phyloP scores from a whole-genome alignment of 2,888 invertebrate genomes.

The Macrosoma leucophasiata region DNA sequence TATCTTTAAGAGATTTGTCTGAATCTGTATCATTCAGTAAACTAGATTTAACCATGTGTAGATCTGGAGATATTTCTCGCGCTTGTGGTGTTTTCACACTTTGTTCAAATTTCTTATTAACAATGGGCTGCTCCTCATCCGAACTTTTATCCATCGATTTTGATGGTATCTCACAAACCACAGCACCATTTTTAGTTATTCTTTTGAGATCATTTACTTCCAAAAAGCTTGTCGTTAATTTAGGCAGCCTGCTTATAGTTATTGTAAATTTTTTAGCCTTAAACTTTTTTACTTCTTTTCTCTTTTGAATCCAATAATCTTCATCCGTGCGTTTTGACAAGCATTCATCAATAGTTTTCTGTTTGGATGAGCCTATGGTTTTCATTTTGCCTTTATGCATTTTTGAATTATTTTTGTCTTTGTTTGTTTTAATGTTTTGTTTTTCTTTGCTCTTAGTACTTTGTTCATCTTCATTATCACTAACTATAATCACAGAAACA shows the following conservation, averaged over 20 bases:
- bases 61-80: too few relatives aligned
- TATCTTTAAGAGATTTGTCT: neutral
- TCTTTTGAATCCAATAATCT: constrained; percentile 27
- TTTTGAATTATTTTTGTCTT: constrained; percentile 11
- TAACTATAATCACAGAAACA: constrained; percentile 13
- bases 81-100: too few relatives aligned
- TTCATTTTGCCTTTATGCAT: constrained; percentile 13
- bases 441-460: constrained; percentile 16
- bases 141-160: constrained; percentile 24
- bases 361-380: constrained; percentile 23
- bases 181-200: constrained; percentile 36
- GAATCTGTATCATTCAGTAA: constrained; percentile 1
- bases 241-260: constrained; percentile 40
- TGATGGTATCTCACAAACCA: constrained; percentile 37
- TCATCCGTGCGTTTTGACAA: too few relatives aligned
- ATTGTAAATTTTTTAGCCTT: constrained; percentile 46
- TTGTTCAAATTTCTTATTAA: neutral
- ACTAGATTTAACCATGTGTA: constrained; percentile 2
- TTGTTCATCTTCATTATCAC: constrained; percentile 13
- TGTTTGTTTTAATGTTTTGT: constrained; percentile 8
- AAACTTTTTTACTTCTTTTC: constrained; percentile 45
- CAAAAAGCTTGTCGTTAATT: constrained; percentile 39
- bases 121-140: neutral
- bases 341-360: constrained; percentile 33
- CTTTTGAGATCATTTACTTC: constrained; percentile 36